A percentile compares a stretch with the other conserved stretches of the same genome.
Evolutionary conservation across 2,797 vertebrate species (phyloP).

Genomic region (Salarias fasciatus): DNA sequence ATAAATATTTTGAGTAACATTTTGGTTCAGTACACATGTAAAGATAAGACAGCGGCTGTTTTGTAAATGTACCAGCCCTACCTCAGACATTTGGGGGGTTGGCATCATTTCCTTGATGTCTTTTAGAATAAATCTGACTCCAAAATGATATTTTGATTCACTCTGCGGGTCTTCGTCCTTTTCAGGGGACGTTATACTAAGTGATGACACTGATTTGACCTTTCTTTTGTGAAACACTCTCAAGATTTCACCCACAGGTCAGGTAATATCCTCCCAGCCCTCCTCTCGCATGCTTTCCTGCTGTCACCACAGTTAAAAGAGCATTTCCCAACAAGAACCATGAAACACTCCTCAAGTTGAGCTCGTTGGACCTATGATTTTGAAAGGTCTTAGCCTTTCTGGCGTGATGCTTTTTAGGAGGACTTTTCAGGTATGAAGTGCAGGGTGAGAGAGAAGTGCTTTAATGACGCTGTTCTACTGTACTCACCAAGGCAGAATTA

Average conservation of each 20-base stretch:
- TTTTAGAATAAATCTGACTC: conserved; percentile 22
- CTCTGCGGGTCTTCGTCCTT: conserved; percentile 25
- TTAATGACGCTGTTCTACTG: conserved; percentile 21
- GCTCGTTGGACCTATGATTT: conserved; percentile 33
- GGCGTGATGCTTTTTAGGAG: conserved; percentile 24
- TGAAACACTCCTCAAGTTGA: conserved; percentile 47
- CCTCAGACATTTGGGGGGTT: conserved; percentile 13
- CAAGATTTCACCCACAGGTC: conserved; percentile 52
- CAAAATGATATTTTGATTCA: conserved; percentile 35
- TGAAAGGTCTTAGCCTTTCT: conserved; percentile 41
- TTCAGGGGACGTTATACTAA: conserved; percentile 41
- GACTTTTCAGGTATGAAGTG: conserved; percentile 11
- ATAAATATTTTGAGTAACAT: no score
- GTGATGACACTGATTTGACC: conserved; percentile 55
- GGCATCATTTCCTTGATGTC: conserved; percentile 16
- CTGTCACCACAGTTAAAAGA: conserved; percentile 53
- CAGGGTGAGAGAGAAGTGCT: conserved; percentile 24
- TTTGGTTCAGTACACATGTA: neutral
- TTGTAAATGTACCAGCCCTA: neutral
- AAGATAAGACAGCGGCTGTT: neutral
- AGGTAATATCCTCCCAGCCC: conserved; percentile 49
- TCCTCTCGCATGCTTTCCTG: conserved; percentile 49
- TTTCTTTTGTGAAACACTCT: conserved; percentile 43
- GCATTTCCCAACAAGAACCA: conserved; percentile 50
- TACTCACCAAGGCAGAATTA: conserved; percentile 12